Evolutionary conservation across 1,140 invertebrate genomes (phyloP).

Genomic region (Microvelia longipes): DNA sequence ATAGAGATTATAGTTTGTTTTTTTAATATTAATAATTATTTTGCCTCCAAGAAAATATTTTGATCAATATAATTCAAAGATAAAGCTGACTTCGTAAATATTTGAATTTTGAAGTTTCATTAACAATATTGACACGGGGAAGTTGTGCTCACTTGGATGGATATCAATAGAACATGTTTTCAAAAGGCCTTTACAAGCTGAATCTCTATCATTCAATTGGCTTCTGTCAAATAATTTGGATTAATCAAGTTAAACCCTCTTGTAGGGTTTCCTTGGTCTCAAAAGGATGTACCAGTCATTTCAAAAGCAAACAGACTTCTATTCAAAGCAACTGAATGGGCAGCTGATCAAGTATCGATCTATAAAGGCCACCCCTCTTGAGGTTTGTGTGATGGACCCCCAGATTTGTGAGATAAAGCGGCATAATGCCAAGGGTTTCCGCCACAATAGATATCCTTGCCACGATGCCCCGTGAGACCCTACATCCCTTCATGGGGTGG

Average conservation of each 20-base stretch:
- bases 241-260: not conserved
- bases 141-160: too few relatives aligned
- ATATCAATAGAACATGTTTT: too few relatives aligned
- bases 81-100: too few relatives aligned
- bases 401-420: not conserved
- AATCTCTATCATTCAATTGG: too few relatives aligned
- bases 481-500: not conserved
- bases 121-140: too few relatives aligned
- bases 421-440: not conserved
- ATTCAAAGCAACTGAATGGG: not conserved
- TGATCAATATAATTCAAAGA: too few relatives aligned
- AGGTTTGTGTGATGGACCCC: not conserved
- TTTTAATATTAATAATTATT: too few relatives aligned
- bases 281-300: not conserved
- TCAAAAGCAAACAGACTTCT: not conserved
- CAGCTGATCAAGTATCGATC: not conserved
- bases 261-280: not conserved
- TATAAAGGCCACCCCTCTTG: not conserved
- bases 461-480: not conserved
- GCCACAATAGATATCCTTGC: not conserved
- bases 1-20: too few relatives aligned
- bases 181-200: too few relatives aligned
- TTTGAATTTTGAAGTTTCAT: too few relatives aligned
- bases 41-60: too few relatives aligned
- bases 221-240: not conserved